Conservation (phyloP, 2,888 invertebrate species). For the Lagria hirta region DNA sequence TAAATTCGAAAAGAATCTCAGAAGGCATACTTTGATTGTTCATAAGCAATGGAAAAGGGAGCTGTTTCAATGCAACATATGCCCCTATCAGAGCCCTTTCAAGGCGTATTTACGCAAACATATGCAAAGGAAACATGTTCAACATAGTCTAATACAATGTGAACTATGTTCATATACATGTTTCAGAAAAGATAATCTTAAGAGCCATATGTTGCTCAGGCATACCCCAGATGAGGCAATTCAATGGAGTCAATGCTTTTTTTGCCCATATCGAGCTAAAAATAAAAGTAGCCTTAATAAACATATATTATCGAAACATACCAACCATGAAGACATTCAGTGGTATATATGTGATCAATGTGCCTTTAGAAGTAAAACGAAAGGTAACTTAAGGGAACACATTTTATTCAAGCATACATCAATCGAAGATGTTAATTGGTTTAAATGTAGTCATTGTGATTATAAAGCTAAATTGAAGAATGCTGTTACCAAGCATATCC, state of each 20-base stretch:
- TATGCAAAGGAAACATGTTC: no score
- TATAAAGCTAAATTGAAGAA: slow-evolving; percentile 8
- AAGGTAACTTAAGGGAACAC: slow-evolving; percentile 6
- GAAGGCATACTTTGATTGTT: no score
- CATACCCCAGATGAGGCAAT: no score
- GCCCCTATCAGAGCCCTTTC: no score
- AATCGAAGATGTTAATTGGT: slow-evolving; percentile 6
- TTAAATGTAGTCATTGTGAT: slow-evolving; percentile 6
- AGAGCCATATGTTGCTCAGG: no score
- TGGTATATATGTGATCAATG: slow-evolving; percentile 6
- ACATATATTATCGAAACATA: slow-evolving; percentile 7
- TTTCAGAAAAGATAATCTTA: no score
- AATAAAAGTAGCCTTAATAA: slow-evolving; percentile 6
- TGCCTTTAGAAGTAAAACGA: slow-evolving; percentile 6
- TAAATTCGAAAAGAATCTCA: no score
- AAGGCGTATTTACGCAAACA: no score
- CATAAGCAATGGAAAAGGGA: no score
- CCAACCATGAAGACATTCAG: slow-evolving; percentile 2
- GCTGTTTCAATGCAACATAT: no score
- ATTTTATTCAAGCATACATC: slow-evolving; percentile 8
- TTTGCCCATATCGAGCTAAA: slow-evolving; percentile 6
- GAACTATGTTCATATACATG: no score
- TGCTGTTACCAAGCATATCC: slow-evolving; percentile 6
- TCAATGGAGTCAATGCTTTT: slow-evolving; percentile 7
- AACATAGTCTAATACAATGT: no score